Percentiles rank a stretch among this genome's conserved stretches.
Evolutionary conservation across 2,888 invertebrate species (phyloP).

Genomic region (Pheosia gnoma): DNA sequence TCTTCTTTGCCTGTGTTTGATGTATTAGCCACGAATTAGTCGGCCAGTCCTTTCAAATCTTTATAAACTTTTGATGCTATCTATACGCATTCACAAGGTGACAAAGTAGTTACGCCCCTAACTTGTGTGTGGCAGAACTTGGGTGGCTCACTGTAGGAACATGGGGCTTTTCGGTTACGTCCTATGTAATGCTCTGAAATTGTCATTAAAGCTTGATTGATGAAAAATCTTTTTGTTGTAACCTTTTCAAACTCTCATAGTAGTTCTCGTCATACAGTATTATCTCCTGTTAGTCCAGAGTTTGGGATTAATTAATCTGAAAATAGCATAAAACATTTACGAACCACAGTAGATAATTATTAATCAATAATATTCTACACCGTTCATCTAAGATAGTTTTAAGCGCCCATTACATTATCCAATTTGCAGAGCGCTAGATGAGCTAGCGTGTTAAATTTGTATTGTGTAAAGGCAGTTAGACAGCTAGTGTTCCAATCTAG

Average conservation of each 20-base stretch:
- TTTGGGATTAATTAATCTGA: no score
- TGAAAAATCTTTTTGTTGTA: background rate
- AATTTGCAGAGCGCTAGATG: no score
- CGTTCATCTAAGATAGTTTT: no score
- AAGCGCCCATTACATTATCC: no score
- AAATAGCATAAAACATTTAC: no score
- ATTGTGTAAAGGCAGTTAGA: no score
- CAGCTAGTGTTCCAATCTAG: no score
- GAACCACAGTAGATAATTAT: no score
- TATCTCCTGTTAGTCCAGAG: no score
- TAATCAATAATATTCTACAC: no score
- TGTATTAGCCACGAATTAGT: slow-evolving; percentile 81
- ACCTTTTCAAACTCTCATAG: background rate
- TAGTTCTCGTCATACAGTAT: no score
- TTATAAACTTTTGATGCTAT: slow-evolving; percentile 55
- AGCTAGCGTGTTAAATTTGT: no score
- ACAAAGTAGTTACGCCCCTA: slow-evolving; percentile 79
- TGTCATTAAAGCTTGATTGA: background rate
- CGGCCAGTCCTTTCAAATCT: slow-evolving; percentile 67
- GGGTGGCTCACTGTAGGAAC: slow-evolving; percentile 61
- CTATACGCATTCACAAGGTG: slow-evolving; percentile 67
- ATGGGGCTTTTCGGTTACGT: background rate
- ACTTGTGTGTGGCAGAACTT: slow-evolving; percentile 75
- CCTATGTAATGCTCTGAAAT: background rate
- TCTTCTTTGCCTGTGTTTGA: slow-evolving; percentile 68